Conservation (phyloP, 2,888 invertebrate species). For the Drosophila hamatofila region DNA sequence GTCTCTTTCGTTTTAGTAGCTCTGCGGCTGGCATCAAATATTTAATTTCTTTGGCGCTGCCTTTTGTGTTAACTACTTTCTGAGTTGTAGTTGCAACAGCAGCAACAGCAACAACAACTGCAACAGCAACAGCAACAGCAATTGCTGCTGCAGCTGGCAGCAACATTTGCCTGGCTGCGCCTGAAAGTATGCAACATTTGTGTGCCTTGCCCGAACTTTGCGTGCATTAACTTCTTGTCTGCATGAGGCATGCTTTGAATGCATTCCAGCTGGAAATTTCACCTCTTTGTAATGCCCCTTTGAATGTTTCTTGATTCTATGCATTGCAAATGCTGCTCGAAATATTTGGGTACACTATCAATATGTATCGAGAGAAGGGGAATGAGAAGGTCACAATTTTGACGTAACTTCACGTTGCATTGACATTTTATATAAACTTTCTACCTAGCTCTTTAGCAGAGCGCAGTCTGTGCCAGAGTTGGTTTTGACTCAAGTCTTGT, state of each 20-base stretch:
- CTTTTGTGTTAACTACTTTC: conserved; percentile 48
- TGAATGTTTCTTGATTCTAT: neutral
- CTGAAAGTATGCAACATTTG: conserved; percentile 25
- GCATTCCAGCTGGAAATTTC: neutral
- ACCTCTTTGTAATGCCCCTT: no score
- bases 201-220: neutral
- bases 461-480: no score
- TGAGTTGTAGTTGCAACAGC: conserved; percentile 21
- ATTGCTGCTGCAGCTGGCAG: conserved; percentile 17
- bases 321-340: neutral
- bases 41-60: conserved; percentile 70
- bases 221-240: neutral
- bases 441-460: no score
- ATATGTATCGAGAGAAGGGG: neutral
- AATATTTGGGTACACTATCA: neutral
- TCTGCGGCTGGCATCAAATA: conserved; percentile 50
- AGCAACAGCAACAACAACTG: conserved; percentile 18
- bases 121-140: neutral
- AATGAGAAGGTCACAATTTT: neutral
- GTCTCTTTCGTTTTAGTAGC: no score
- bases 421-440: no score
- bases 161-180: conserved; percentile 4
- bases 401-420: no score
- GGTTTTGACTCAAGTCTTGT: no score
- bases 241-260: no score